Evolutionary conservation across 1,140 invertebrate genomes (phyloP).

Genomic region (Ceratosolen fusciceps): DNA sequence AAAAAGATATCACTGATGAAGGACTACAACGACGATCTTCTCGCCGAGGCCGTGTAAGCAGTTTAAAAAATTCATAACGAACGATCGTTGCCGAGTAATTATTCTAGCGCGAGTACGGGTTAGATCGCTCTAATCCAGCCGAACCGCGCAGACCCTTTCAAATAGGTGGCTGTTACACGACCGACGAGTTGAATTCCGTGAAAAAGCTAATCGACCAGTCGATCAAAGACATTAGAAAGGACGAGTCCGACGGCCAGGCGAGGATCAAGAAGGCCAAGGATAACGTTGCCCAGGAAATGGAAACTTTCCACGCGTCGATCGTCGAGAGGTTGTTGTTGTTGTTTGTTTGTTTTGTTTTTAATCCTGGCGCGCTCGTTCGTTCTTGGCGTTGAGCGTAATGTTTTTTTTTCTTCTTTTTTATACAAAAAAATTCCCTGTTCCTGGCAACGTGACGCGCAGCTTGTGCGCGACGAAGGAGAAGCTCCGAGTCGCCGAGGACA

Average conservation of each 20-base stretch:
- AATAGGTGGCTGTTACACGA: slow-evolving; percentile 45
- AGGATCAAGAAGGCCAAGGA: slow-evolving; percentile 15
- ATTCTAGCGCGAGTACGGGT: no score
- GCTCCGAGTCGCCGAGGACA: slow-evolving; percentile 42
- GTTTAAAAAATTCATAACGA: no score
- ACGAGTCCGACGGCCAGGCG: not conserved
- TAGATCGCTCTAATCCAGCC: no score
- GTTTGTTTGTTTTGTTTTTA: no score
- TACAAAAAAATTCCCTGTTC: no score
- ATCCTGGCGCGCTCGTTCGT: not conserved
- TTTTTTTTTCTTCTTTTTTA: no score
- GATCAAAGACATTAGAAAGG: slow-evolving; percentile 29
- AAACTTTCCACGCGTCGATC: slow-evolving; percentile 1
- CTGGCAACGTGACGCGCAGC: slow-evolving; percentile 34
- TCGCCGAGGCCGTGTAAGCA: slow-evolving; percentile 2
- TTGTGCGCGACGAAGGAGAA: slow-evolving; percentile 29
- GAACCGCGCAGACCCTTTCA: slow-evolving; percentile 34
- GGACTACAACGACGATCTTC: slow-evolving; percentile 11
- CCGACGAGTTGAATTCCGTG: slow-evolving; percentile 35
- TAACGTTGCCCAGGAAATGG: not conserved
- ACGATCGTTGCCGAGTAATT: no score
- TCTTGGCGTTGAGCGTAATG: no score
- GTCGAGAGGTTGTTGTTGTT: slow-evolving; percentile 25
- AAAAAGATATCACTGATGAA: slow-evolving; percentile 23
- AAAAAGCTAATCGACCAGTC: slow-evolving; percentile 23